phyloP scores from a whole-genome alignment of 2,797 vertebrate species.

The Erethizon dorsatum region DNA sequence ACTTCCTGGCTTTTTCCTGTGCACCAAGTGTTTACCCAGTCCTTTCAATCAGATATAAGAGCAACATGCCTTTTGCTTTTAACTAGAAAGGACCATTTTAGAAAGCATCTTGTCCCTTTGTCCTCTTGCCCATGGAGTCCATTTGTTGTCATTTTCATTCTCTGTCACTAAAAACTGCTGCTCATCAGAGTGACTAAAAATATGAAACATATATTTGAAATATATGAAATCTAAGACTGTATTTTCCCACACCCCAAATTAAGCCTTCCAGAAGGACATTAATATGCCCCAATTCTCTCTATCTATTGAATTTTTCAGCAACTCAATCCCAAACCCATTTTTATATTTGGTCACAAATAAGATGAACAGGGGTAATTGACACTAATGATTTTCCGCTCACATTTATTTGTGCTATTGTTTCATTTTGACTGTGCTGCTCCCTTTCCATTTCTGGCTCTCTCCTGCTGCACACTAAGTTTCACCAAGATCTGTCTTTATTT shows the following conservation, averaged over 20 bases:
- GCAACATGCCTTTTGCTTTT: not conserved
- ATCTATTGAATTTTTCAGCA: constrained; percentile 25
- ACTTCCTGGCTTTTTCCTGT: not conserved
- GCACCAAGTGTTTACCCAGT: not conserved
- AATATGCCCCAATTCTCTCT: not conserved
- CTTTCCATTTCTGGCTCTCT: not conserved
- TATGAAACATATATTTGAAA: not conserved
- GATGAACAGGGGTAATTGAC: not conserved
- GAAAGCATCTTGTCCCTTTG: not conserved
- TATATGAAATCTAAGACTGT: not conserved
- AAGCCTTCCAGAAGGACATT: constrained; percentile 16
- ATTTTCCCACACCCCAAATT: not conserved
- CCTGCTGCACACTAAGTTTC: accelerated
- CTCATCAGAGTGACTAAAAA: not conserved
- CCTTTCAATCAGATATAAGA: not conserved
- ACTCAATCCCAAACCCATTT: not conserved
- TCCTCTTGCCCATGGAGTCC: not conserved
- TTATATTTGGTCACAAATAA: constrained; percentile 1
- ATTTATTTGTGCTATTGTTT: not conserved
- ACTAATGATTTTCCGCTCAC: not conserved
- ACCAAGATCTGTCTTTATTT: not conserved
- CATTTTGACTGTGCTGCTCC: not conserved
- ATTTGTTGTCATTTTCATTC: not conserved
- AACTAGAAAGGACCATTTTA: not conserved
- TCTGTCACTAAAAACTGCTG: not conserved